Evolutionary conservation across 2,888 invertebrate species (phyloP).

Genomic region (Alentia gelatinosa): DNA sequence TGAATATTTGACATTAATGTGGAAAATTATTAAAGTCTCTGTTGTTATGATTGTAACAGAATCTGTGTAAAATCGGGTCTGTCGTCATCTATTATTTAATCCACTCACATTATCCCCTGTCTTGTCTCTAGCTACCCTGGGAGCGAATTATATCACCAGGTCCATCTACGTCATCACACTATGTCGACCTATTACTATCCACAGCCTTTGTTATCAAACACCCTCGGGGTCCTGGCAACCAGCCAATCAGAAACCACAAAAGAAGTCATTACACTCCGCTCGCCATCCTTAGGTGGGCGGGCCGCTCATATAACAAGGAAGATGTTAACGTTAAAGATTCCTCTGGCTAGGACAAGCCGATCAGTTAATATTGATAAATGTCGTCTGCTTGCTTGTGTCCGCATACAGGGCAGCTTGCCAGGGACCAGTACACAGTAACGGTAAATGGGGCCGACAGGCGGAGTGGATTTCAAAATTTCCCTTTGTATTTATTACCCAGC

Average conservation of each 20-base stretch:
- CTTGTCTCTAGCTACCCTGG: background rate
- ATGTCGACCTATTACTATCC: background rate
- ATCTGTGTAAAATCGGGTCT: too few species aligned
- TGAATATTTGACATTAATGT: too few species aligned
- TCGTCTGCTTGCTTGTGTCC: background rate
- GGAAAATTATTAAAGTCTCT: too few species aligned
- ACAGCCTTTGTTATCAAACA: background rate
- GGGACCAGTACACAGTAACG: background rate
- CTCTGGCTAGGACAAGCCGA: background rate
- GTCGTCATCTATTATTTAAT: too few species aligned
- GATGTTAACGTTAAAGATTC: background rate
- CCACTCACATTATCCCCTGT: too few species aligned
- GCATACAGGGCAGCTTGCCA: background rate
- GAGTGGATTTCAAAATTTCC: too few species aligned
- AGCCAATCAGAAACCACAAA: conserved; percentile 4
- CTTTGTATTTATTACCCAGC: too few species aligned
- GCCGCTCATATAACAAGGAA: background rate
- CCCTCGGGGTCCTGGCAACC: background rate
- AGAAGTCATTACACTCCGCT: background rate
- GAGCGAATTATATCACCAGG: background rate
- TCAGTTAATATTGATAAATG: background rate
- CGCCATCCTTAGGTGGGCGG: background rate
- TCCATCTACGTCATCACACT: background rate
- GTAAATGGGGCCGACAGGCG: too few species aligned
- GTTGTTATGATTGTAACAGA: too few species aligned